phyloP scores from a whole-genome alignment of 2,113 vertebrate genomes.

The Terrapene triunguis region DNA sequence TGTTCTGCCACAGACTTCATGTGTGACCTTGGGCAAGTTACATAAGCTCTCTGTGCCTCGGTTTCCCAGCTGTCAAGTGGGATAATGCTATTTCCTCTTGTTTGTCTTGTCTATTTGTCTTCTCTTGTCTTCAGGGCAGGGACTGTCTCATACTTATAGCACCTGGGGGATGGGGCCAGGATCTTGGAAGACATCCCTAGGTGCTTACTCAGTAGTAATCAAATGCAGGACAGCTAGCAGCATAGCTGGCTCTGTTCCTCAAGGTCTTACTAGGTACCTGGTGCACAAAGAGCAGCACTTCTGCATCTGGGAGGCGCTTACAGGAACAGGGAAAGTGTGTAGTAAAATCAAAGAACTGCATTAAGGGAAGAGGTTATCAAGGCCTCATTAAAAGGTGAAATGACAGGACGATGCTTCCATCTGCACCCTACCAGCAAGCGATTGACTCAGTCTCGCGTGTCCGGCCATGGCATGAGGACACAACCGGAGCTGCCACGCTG shows the following conservation, averaged over 20 bases:
- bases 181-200: background rate
- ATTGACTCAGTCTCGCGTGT: background rate
- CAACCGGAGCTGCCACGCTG: background rate
- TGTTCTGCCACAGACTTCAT: background rate
- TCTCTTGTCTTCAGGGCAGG: background rate
- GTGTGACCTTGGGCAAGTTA: background rate
- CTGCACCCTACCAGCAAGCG: background rate
- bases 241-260: background rate
- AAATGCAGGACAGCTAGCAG: background rate
- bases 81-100: background rate
- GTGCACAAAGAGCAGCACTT: background rate
- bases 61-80: background rate
- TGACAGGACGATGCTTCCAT: background rate
- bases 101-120: background rate
- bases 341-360: background rate
- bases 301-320: background rate
- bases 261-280: background rate
- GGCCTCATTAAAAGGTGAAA: background rate
- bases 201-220: background rate
- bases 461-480: background rate
- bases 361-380: background rate
- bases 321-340: background rate
- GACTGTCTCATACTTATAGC: background rate
- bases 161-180: background rate
- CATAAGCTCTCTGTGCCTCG: background rate